Evolutionary conservation across 1,140 invertebrate genomes (phyloP).

Genomic region (Hylyphantes graminicola): DNA sequence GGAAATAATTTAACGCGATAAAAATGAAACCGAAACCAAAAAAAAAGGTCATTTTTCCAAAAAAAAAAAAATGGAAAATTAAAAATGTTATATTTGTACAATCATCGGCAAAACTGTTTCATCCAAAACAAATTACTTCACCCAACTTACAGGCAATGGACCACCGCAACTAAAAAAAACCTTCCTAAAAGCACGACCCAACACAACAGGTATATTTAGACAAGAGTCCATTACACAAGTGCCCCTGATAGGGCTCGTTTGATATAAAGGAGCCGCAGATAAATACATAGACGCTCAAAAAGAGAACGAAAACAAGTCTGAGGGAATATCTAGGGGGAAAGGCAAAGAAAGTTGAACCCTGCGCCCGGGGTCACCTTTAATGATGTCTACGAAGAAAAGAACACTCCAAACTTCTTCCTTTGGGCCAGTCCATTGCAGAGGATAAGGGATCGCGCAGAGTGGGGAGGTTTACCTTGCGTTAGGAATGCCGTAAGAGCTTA

Average conservation of each 20-base stretch:
- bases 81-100: neutral
- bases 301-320: conserved; percentile 24
- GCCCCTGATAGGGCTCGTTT: neutral
- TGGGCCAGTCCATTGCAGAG: conserved; percentile 40
- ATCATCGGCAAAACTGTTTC: too few species aligned
- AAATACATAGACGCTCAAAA: conserved; percentile 32
- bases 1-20: too few species aligned
- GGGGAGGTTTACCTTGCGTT: neutral
- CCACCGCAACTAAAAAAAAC: neutral
- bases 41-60: neutral
- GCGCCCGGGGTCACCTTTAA: conserved; percentile 50
- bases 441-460: conserved; percentile 38
- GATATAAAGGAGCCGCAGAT: conserved; percentile 14
- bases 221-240: neutral
- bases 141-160: too few species aligned
- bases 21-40: neutral
- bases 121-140: too few species aligned
- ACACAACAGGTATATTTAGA: neutral
- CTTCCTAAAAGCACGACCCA: neutral
- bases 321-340: conserved; percentile 3
- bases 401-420: conserved; percentile 29
- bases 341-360: conserved; percentile 49
- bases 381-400: conserved; percentile 56
- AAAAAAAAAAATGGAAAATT: neutral
- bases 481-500: neutral